These are phyloP conservation scores for Salvator merianae DNA, from an alignment of 2,113 vertebrate genomes.

Conservation along the genomic window DNA sequence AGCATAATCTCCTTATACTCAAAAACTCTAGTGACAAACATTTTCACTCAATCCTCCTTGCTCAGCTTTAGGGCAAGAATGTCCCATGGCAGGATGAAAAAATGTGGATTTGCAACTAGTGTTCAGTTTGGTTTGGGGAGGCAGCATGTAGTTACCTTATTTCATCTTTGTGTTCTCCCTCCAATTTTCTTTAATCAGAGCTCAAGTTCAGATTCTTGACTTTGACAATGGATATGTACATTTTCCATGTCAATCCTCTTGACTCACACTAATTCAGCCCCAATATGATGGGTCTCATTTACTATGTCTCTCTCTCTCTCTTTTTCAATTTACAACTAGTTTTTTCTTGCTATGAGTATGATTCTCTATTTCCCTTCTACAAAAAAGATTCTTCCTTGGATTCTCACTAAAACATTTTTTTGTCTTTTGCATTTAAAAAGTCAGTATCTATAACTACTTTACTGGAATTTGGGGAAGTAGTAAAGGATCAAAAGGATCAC, in stretches of 20 bases:
- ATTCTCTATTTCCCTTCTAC: too few species aligned
- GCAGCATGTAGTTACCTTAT: neutral
- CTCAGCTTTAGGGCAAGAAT: neutral
- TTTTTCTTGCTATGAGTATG: too few species aligned
- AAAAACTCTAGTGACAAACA: neutral
- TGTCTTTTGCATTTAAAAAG: too few species aligned
- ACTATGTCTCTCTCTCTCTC: neutral
- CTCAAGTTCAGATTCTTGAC: neutral
- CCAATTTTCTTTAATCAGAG: too few species aligned
- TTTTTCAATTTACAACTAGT: too few species aligned
- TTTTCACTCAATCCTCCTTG: neutral
- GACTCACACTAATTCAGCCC: neutral
- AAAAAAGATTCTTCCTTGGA: too few species aligned
- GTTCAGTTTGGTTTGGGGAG: neutral
- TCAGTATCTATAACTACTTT: neutral
- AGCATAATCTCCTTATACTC: too few species aligned
- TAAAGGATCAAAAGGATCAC: neutral
- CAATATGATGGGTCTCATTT: neutral
- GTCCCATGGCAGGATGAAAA: neutral
- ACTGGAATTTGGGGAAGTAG: neutral
- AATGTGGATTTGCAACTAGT: neutral
- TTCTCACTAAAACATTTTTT: too few species aligned
- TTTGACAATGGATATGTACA: neutral
- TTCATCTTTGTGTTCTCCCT: too few species aligned
- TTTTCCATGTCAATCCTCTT: neutral